Conservation (phyloP, 2,888 invertebrate species). For the Ceratothoa steindachneri region DNA sequence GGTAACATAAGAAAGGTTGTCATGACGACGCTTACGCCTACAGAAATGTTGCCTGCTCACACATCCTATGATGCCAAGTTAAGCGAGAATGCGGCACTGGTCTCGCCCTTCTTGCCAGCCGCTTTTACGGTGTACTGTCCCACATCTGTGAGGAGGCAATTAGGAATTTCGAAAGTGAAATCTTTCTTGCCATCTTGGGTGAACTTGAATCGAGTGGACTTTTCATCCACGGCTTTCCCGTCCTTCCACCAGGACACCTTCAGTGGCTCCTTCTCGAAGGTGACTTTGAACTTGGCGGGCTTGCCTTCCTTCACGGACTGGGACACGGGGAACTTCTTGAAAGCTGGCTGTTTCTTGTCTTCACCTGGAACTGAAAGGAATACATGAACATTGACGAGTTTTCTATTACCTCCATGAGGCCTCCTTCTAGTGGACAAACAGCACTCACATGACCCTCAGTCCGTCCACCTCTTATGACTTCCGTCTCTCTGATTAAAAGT, state of each 20-base stretch:
- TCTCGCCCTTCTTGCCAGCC: constrained; percentile 78
- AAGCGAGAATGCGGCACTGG: constrained; percentile 77
- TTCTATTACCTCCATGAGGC: too few relatives aligned
- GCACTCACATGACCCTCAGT: not conserved
- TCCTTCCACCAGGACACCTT: constrained; percentile 81
- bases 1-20: not conserved
- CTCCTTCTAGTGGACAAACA: not conserved
- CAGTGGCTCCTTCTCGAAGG: constrained; percentile 63
- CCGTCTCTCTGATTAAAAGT: too few relatives aligned
- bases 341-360: constrained; percentile 74
- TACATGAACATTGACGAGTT: too few relatives aligned
- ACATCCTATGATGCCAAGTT: constrained; percentile 61
- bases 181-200: constrained; percentile 72
- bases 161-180: constrained; percentile 72
- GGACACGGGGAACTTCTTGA: constrained; percentile 83
- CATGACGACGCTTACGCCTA: not conserved
- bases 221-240: constrained; percentile 80
- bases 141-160: constrained; percentile 70
- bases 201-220: constrained; percentile 70
- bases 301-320: constrained; percentile 76
- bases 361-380: constrained; percentile 71
- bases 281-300: constrained; percentile 73
- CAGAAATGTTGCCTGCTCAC: not conserved
- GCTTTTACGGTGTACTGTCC: constrained; percentile 85
- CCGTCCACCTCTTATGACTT: too few relatives aligned